These are phyloP conservation scores for Drosophila pectinifera DNA, from an alignment of 1,140 invertebrate genomes.

Conservation along the genomic window DNA sequence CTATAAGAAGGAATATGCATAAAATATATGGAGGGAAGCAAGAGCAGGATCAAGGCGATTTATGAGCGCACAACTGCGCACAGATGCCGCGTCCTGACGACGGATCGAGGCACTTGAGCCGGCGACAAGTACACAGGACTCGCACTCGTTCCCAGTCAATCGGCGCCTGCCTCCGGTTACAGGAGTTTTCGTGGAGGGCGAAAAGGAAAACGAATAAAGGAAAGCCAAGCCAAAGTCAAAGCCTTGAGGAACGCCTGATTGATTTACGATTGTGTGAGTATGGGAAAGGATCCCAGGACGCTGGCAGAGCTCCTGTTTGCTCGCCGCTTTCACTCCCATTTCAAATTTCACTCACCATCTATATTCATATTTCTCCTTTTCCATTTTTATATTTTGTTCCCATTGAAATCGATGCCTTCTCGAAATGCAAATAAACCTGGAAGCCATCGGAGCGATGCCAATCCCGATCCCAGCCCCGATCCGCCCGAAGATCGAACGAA, in stretches of 20 bases:
- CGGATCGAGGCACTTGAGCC: constrained; percentile 59
- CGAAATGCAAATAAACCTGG: constrained; percentile 64
- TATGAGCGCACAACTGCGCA: constrained; percentile 75
- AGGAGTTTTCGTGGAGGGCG: constrained; percentile 9
- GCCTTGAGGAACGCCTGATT: constrained; percentile 54
- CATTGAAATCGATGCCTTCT: constrained; percentile 69
- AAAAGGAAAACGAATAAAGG: background rate
- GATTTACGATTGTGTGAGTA: constrained; percentile 58
- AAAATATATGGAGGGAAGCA: constrained; percentile 6
- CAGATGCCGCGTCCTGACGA: constrained; percentile 57
- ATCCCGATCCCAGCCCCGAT: constrained; percentile 9
- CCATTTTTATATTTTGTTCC: constrained; percentile 30
- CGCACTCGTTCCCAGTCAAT: constrained; percentile 42
- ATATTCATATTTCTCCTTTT: constrained; percentile 50
- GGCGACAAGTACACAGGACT: constrained; percentile 71
- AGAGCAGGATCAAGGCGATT: constrained; percentile 41
- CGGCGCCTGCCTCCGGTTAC: constrained; percentile 61
- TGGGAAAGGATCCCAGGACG: constrained; percentile 7
- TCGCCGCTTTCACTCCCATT: constrained; percentile 58
- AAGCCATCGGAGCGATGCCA: constrained; percentile 20
- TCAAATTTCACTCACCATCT: constrained; percentile 66
- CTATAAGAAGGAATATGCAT: constrained; percentile 12
- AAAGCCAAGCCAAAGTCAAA: constrained; percentile 57
- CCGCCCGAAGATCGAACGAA: constrained; percentile 15
- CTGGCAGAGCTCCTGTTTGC: constrained; percentile 15